Evolutionary conservation across 2,888 invertebrate species (phyloP).

Genomic region (Endotricha flammealis): DNA sequence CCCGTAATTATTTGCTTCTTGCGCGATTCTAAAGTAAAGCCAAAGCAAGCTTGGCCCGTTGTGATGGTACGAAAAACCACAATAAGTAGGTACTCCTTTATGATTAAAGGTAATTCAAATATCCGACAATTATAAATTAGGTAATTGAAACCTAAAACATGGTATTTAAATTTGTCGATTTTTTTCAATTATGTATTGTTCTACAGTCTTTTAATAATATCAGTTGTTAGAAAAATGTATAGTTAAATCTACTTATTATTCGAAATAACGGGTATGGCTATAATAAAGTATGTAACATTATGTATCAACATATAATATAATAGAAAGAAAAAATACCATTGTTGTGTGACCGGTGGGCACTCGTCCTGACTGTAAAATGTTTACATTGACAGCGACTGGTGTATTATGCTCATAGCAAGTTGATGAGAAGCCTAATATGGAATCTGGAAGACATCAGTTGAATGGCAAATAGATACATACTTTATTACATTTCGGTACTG

Average conservation of each 20-base stretch:
- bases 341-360: slow-evolving; percentile 9
- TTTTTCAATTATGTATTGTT: no score
- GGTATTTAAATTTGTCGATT: no score
- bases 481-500: slow-evolving; percentile 20
- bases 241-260: no score
- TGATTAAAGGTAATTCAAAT: no score
- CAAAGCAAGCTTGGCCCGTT: slow-evolving; percentile 20
- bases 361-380: slow-evolving; percentile 12
- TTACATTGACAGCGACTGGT: slow-evolving; percentile 12
- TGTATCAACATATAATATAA: background rate
- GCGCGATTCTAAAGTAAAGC: slow-evolving; percentile 25
- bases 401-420: slow-evolving; percentile 11
- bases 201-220: no score
- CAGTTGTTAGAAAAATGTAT: no score
- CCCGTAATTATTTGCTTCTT: background rate
- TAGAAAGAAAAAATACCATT: slow-evolving; percentile 7
- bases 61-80: slow-evolving; percentile 23
- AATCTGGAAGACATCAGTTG: slow-evolving; percentile 19
- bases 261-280: no score
- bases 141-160: no score
- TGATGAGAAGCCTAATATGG: slow-evolving; percentile 24
- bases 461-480: slow-evolving; percentile 24
- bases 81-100: no score
- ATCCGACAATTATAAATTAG: no score
- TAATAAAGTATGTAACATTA: no score